Percentiles rank a stretch among this genome's conserved stretches.
phyloP scores from a whole-genome alignment of 2,888 invertebrate species.

The Hyles lineata region DNA sequence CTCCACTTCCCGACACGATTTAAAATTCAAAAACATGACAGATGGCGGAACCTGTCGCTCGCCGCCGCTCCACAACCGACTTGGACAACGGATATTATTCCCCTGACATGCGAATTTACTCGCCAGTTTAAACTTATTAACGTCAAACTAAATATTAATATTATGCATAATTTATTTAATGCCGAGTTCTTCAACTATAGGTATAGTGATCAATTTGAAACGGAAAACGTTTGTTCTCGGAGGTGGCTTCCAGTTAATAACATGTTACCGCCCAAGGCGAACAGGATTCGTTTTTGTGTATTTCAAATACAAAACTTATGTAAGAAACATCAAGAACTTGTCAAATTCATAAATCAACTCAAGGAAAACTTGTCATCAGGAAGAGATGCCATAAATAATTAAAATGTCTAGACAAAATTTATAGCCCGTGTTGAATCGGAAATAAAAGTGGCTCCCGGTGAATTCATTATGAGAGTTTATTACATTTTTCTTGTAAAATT shows the following conservation, averaged over 20 bases:
- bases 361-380: conserved; percentile 30
- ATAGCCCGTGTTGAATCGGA: conserved; percentile 28
- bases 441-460: conserved; percentile 24
- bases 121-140: background rate
- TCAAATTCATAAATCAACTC: conserved; percentile 30
- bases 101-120: conserved; percentile 18
- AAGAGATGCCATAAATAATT: conserved; percentile 31
- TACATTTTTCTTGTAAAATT: conserved; percentile 15
- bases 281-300: conserved; percentile 17
- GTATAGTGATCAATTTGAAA: background rate
- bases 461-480: conserved; percentile 26
- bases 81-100: background rate
- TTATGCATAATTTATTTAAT: background rate
- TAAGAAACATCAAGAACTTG: conserved; percentile 17
- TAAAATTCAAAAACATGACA: conserved; percentile 21
- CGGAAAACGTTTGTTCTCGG: background rate
- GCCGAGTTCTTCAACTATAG: background rate
- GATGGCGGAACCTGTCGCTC: conserved; percentile 19
- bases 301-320: conserved; percentile 12
- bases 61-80: background rate
- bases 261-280: conserved; percentile 26
- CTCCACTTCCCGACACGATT: background rate
- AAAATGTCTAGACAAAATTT: conserved; percentile 31
- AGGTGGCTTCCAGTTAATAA: conserved; percentile 14
- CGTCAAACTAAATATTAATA: background rate